phyloP scores from a whole-genome alignment of 2,797 vertebrate genomes.

The Acanthurus lineatus region DNA sequence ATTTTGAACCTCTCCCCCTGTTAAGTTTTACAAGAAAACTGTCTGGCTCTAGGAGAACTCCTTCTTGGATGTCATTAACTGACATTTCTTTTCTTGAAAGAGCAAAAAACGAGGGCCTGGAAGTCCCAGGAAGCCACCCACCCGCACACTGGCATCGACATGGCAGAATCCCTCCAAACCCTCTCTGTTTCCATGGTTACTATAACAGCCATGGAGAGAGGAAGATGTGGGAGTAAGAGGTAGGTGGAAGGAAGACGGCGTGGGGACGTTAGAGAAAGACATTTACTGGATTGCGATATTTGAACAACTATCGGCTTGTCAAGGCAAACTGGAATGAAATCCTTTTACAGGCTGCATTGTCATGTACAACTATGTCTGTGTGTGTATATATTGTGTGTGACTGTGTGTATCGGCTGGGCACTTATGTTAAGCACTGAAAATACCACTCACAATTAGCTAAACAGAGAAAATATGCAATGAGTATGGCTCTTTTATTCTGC shows the following conservation, averaged over 20 bases:
- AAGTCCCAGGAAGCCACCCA: constrained; percentile 60
- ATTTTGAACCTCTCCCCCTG: background rate
- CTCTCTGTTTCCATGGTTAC: constrained; percentile 85
- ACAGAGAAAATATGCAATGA: constrained; percentile 17
- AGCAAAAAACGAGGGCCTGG: constrained; percentile 17
- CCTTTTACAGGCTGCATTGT: constrained; percentile 21
- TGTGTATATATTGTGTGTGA: constrained; percentile 7
- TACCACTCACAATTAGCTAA: constrained; percentile 24
- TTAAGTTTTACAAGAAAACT: background rate
- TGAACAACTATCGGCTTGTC: constrained; percentile 67
- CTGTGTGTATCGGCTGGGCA: background rate
- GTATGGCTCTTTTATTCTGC: constrained; percentile 18
- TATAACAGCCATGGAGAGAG: constrained; percentile 67
- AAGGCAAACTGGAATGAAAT: constrained; percentile 61
- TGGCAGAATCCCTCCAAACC: constrained; percentile 69
- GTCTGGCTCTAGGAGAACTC: constrained; percentile 13
- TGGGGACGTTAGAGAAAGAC: constrained; percentile 49
- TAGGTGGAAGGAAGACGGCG: constrained; percentile 52
- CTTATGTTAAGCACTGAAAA: constrained; percentile 22
- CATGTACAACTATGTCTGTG: background rate
- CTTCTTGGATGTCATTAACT: constrained; percentile 50
- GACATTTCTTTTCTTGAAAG: constrained; percentile 59
- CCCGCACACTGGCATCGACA: constrained; percentile 66
- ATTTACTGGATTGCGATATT: constrained; percentile 67
- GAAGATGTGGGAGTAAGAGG: constrained; percentile 65